Evolutionary conservation across 2,888 invertebrate genomes (phyloP).

Genomic region (Phymatocera aterrima): DNA sequence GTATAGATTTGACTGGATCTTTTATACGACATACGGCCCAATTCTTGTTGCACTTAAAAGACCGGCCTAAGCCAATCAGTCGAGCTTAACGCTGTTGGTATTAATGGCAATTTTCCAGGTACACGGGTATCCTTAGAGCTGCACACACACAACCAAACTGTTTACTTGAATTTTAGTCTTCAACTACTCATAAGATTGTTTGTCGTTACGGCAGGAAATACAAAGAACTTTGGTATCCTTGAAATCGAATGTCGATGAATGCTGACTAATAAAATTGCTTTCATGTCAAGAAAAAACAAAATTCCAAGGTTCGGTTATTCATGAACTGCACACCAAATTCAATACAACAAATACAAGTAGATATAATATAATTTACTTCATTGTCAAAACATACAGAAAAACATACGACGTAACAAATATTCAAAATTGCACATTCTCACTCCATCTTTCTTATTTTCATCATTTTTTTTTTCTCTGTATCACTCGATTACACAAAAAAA

Average conservation of each 20-base stretch:
- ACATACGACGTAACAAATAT: slow-evolving; percentile 22
- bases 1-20: slow-evolving; percentile 34
- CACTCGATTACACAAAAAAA: not conserved
- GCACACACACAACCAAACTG: slow-evolving; percentile 36
- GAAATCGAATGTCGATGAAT: not conserved
- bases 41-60: slow-evolving; percentile 27
- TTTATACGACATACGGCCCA: slow-evolving; percentile 31
- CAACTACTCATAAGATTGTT: not conserved
- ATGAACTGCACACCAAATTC: slow-evolving; percentile 41
- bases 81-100: not conserved
- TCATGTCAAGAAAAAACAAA: not conserved
- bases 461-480: not conserved
- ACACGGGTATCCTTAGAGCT: not conserved
- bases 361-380: not conserved
- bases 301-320: not conserved
- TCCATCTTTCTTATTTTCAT: not conserved
- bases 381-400: not conserved
- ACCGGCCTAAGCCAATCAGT: slow-evolving; percentile 19
- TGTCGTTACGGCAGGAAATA: not conserved
- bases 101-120: slow-evolving; percentile 30
- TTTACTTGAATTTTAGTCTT: slow-evolving; percentile 10
- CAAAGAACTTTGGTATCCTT: not conserved
- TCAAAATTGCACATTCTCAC: slow-evolving; percentile 13
- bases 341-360: slow-evolving; percentile 33
- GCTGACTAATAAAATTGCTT: not conserved